Conservation (phyloP, 35 echinoderm and acorn worm genomes). For the Heliocidaris tuberculata region DNA sequence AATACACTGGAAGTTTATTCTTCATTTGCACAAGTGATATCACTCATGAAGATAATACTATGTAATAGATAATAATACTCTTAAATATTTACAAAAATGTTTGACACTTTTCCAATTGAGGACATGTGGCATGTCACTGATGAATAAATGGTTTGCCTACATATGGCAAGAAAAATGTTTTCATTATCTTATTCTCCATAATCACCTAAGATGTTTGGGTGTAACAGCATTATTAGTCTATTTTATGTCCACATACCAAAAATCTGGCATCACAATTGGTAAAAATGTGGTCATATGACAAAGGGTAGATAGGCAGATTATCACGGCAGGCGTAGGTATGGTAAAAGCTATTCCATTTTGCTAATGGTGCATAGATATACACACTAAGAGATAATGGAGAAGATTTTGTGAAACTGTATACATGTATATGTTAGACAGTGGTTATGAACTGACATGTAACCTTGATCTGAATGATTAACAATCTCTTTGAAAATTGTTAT, state of each 20-base stretch:
- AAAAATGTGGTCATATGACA: not conserved
- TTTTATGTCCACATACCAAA: not conserved
- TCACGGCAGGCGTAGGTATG: too few relatives aligned
- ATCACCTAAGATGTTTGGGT: not conserved
- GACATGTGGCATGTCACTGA: not conserved
- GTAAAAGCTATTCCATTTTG: too few relatives aligned
- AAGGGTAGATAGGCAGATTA: too few relatives aligned
- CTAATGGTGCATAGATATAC: too few relatives aligned
- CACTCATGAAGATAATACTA: not conserved
- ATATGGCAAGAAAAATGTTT: not conserved
- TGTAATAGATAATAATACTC: not conserved
- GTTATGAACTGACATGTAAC: too few relatives aligned
- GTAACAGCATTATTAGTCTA: not conserved
- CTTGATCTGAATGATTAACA: too few relatives aligned
- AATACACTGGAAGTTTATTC: conserved; percentile 12
- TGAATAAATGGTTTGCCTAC: not conserved
- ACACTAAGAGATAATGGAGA: too few relatives aligned
- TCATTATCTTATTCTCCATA: not conserved
- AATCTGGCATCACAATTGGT: not conserved
- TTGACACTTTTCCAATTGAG: not conserved
- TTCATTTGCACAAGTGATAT: not conserved
- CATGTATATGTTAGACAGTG: too few relatives aligned
- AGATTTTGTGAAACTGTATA: too few relatives aligned
- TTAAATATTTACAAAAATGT: not conserved
- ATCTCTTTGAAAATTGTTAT: too few relatives aligned